phyloP scores from a whole-genome alignment of 2,888 invertebrate species.

The Tachina grossa region DNA sequence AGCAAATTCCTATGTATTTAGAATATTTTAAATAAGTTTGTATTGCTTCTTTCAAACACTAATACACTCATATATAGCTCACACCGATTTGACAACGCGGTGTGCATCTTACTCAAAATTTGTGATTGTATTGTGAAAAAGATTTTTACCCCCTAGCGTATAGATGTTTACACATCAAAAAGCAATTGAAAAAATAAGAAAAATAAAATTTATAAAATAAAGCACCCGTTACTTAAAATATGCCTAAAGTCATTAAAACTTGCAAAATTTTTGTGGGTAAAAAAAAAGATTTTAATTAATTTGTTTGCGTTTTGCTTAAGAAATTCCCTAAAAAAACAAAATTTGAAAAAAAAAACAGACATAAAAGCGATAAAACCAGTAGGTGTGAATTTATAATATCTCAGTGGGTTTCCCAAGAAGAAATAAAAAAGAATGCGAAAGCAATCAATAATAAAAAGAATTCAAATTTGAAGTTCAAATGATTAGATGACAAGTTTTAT shows the following conservation, averaged over 20 bases:
- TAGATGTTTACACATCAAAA: too few species aligned
- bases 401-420: not conserved
- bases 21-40: too few species aligned
- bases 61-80: too few species aligned
- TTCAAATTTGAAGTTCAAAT: conserved; percentile 29
- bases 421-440: not conserved
- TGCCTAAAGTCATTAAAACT: not conserved
- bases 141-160: too few species aligned
- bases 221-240: not conserved
- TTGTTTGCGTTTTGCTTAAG: conserved; percentile 31
- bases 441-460: not conserved
- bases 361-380: conserved; percentile 10
- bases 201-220: too few species aligned
- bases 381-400: conserved; percentile 3
- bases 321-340: conserved; percentile 19
- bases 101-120: too few species aligned
- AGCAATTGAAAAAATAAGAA: too few species aligned
- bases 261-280: not conserved
- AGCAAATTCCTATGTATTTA: too few species aligned
- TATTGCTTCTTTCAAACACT: too few species aligned
- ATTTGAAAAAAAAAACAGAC: conserved; percentile 15
- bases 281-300: conserved; percentile 46
- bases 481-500: conserved; percentile 36
- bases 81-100: too few species aligned
- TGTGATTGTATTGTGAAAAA: too few species aligned